Evolutionary conservation across 2,113 vertebrate genomes (phyloP).

Genomic region (Ctenomys sociabilis): DNA sequence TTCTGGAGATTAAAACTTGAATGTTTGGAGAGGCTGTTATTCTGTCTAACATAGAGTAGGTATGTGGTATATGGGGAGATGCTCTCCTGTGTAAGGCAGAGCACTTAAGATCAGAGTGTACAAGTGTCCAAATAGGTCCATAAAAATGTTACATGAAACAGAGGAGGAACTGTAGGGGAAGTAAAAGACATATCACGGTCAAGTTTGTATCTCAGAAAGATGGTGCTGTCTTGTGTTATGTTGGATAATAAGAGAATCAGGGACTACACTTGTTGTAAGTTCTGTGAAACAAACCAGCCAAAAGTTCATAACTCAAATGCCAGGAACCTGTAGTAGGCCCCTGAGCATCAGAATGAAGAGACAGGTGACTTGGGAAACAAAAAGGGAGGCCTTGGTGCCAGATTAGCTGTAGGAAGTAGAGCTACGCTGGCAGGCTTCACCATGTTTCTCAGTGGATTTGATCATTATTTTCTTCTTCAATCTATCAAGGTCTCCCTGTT

Average conservation of each 20-base stretch:
- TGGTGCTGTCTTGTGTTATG: background rate
- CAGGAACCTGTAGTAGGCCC: background rate
- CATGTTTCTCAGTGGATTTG: background rate
- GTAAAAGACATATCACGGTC: background rate
- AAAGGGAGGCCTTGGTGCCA: background rate
- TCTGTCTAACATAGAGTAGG: background rate
- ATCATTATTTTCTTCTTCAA: background rate
- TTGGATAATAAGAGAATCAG: background rate
- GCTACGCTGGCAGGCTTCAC: background rate
- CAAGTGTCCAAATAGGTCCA: background rate
- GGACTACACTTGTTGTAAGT: background rate
- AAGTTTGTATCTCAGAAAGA: background rate
- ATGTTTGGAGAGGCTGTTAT: background rate
- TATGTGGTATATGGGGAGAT: background rate
- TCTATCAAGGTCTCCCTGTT: background rate
- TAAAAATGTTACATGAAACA: background rate
- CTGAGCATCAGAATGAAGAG: background rate
- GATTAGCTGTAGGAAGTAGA: background rate
- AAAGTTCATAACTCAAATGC: background rate
- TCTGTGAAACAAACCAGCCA: background rate
- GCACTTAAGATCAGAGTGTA: background rate
- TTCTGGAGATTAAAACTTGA: background rate
- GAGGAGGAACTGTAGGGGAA: background rate
- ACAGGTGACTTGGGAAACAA: background rate
- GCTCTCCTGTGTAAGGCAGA: background rate